phyloP scores from a whole-genome alignment of 1,140 invertebrate species.

The Armadillidium nasatum region DNA sequence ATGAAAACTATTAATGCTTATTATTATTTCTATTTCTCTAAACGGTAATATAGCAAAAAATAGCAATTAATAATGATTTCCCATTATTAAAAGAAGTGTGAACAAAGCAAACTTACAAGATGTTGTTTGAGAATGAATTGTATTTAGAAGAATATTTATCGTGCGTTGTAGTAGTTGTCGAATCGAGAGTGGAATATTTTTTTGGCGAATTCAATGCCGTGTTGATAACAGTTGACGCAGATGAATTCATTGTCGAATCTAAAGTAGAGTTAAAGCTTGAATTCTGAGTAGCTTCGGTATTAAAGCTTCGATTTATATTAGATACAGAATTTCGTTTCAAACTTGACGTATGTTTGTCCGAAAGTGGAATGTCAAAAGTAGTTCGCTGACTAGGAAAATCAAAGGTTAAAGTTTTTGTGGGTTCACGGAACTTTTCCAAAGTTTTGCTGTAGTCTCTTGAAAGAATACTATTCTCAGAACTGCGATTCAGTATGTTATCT shows the following conservation, averaged over 20 bases:
- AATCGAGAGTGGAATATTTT: neutral
- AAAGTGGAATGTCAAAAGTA: neutral
- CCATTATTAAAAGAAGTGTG: too few species aligned
- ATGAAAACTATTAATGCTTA: too few species aligned
- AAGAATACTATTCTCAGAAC: neutral
- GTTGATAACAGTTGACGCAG: constrained; percentile 35
- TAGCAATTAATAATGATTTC: too few species aligned
- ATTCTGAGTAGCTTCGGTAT: constrained; percentile 11
- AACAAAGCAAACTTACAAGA: too few species aligned
- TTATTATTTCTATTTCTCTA: too few species aligned
- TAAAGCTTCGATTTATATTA: neutral
- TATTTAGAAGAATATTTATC: neutral
- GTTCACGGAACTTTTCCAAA: neutral
- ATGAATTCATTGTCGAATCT: constrained; percentile 33
- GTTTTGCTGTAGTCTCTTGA: neutral
- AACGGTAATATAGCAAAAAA: too few species aligned
- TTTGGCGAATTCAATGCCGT: constrained; percentile 1
- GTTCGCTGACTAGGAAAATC: neutral
- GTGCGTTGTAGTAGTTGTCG: neutral
- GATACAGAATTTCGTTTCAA: neutral
- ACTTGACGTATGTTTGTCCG: neutral
- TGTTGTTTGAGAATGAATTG: neutral
- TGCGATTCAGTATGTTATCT: neutral
- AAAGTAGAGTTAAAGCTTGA: constrained; percentile 33
- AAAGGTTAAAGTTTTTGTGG: neutral